phyloP scores from a whole-genome alignment of 2,888 invertebrate species.

The Halictus ligatus region DNA sequence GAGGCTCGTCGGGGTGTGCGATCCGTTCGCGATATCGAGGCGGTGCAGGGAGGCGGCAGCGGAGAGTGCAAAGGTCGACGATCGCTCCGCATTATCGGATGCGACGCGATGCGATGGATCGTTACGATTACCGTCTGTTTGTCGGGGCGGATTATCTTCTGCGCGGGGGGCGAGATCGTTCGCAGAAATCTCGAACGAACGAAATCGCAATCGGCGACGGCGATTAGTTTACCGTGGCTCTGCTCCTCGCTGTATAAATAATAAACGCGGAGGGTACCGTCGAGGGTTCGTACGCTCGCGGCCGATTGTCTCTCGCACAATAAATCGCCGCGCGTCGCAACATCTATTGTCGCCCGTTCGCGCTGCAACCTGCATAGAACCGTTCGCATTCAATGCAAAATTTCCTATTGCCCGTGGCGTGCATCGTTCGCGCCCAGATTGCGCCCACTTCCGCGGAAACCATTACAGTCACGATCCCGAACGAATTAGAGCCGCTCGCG shows the following conservation, averaged over 20 bases:
- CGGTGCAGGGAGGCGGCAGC: slow-evolving; percentile 29
- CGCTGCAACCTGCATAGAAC: slow-evolving; percentile 20
- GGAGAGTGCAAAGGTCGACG: slow-evolving; percentile 58
- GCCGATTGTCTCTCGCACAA: neutral
- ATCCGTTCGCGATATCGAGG: slow-evolving; percentile 44
- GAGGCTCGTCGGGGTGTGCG: slow-evolving; percentile 30
- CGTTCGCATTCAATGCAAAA: slow-evolving; percentile 35
- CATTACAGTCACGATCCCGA: slow-evolving; percentile 32
- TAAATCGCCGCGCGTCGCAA: slow-evolving; percentile 18
- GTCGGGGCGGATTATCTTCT: neutral
- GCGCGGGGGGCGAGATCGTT: neutral
- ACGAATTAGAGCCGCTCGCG: neutral
- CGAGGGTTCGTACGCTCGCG: neutral
- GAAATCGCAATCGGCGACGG: neutral
- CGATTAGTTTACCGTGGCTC: neutral
- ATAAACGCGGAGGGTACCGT: neutral
- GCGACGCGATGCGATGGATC: slow-evolving; percentile 32
- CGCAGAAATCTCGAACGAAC: neutral
- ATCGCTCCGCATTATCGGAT: slow-evolving; percentile 33
- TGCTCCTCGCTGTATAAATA: neutral
- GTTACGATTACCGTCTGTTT: slow-evolving; percentile 27
- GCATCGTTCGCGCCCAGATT: slow-evolving; percentile 25
- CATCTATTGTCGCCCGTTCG: slow-evolving; percentile 13
- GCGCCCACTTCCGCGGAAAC: slow-evolving; percentile 24
- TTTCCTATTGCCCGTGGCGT: neutral